Conservation (phyloP, 2,113 vertebrate species). For the Mohoua ochrocephala region DNA sequence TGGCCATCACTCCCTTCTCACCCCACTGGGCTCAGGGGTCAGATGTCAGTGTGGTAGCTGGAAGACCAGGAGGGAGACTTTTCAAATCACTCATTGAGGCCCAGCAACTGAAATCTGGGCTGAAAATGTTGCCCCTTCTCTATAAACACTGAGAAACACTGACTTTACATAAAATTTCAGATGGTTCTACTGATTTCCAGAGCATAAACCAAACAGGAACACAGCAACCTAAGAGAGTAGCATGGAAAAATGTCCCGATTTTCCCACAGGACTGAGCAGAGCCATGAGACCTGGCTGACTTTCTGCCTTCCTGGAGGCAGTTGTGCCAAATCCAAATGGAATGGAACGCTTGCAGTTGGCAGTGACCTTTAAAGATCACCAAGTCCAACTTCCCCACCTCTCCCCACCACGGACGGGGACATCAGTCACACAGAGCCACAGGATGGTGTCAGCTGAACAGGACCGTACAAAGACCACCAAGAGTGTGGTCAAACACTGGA, state of each 20-base stretch:
- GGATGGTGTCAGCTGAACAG: background rate
- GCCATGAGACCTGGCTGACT: background rate
- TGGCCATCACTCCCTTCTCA: background rate
- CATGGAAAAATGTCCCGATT: background rate
- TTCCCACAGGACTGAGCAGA: background rate
- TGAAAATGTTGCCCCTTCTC: background rate
- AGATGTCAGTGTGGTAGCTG: background rate
- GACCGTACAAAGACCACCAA: background rate
- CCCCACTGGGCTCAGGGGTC: no score
- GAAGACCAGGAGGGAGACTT: background rate
- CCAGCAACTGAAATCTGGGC: background rate
- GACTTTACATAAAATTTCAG: background rate
- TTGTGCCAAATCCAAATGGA: background rate
- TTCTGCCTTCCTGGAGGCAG: background rate
- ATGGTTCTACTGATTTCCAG: background rate
- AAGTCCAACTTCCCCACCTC: background rate
- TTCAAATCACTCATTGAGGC: background rate
- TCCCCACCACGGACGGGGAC: accelerated
- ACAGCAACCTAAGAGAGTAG: background rate
- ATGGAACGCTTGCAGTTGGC: background rate
- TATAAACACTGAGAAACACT: background rate
- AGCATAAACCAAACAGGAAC: background rate
- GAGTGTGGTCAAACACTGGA: background rate
- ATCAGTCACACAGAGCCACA: no score
- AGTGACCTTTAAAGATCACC: background rate